Conservation (phyloP, 1,140 invertebrate genomes). For the Acyrthosiphon pisum region DNA sequence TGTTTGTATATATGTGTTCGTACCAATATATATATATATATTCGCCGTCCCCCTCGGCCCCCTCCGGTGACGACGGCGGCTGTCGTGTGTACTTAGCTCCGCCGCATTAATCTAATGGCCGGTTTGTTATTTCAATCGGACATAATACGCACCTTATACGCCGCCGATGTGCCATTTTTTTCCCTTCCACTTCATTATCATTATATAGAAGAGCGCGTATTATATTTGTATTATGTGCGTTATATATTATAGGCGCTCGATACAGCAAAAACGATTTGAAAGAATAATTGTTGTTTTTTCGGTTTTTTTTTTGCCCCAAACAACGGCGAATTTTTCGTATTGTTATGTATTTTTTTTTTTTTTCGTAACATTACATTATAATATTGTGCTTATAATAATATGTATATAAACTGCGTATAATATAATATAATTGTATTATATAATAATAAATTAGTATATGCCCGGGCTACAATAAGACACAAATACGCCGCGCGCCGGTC, state of each 20-base stretch:
- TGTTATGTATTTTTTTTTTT: not conserved
- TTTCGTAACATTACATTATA: not conserved
- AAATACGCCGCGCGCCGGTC: too few species aligned
- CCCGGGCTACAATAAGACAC: not conserved
- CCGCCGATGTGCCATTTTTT: slow-evolving; percentile 15
- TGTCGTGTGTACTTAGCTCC: slow-evolving; percentile 48
- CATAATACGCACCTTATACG: slow-evolving; percentile 38
- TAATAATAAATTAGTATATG: not conserved
- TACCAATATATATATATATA: not conserved
- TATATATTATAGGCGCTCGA: not conserved
- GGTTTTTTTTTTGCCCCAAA: not conserved
- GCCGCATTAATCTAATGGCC: slow-evolving; percentile 49
- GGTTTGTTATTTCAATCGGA: slow-evolving; percentile 55
- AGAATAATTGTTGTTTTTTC: slow-evolving; percentile 55
- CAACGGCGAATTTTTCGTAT: not conserved
- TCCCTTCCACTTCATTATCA: slow-evolving; percentile 50
- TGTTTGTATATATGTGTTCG: not conserved
- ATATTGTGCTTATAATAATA: not conserved
- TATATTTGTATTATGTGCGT: not conserved
- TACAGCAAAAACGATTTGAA: not conserved
- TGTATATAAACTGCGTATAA: not conserved
- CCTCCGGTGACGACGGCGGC: not conserved
- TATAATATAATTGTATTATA: not conserved
- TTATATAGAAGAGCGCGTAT: not conserved
- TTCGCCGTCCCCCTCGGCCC: slow-evolving; percentile 15